Evolutionary conservation across 2,797 vertebrate genomes (phyloP).

Genomic region (Manis javanica): DNA sequence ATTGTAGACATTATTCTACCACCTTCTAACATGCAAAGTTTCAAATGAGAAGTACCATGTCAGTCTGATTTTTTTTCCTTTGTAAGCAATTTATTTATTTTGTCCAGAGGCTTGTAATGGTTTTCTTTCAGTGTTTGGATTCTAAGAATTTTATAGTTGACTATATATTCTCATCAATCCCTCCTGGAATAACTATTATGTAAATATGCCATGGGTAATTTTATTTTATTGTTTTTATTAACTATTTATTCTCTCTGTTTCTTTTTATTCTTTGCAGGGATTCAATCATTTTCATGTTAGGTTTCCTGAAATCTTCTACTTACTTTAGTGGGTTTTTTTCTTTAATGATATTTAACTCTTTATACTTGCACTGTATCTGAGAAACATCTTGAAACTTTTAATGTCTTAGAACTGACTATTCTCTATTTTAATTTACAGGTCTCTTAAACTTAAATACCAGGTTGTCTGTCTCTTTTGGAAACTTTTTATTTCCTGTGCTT

Average conservation of each 20-base stretch:
- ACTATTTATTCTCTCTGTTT: not conserved
- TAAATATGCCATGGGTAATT: not conserved
- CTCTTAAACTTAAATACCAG: not conserved
- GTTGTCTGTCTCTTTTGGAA: not conserved
- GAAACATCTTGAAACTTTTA: not conserved
- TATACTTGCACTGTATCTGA: not conserved
- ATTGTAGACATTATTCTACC: not conserved
- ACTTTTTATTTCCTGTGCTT: not conserved
- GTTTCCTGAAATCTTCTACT: not conserved
- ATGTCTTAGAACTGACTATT: not conserved
- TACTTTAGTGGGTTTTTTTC: not conserved
- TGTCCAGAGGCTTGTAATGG: not conserved
- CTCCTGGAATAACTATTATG: not conserved
- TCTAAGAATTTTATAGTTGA: not conserved
- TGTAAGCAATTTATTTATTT: not conserved
- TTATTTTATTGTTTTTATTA: conserved; percentile 40
- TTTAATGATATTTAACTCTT: not conserved
- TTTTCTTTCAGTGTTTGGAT: not conserved
- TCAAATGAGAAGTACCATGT: not conserved
- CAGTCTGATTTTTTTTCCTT: not conserved
- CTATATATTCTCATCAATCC: not conserved
- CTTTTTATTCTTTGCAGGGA: not conserved
- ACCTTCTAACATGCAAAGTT: not conserved
- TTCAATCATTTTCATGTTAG: not conserved
- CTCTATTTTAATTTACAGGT: not conserved